Percentiles rank a stretch among this genome's conserved stretches.
Evolutionary conservation across 2,797 vertebrate species (phyloP).

Genomic region (Columba guinea): DNA sequence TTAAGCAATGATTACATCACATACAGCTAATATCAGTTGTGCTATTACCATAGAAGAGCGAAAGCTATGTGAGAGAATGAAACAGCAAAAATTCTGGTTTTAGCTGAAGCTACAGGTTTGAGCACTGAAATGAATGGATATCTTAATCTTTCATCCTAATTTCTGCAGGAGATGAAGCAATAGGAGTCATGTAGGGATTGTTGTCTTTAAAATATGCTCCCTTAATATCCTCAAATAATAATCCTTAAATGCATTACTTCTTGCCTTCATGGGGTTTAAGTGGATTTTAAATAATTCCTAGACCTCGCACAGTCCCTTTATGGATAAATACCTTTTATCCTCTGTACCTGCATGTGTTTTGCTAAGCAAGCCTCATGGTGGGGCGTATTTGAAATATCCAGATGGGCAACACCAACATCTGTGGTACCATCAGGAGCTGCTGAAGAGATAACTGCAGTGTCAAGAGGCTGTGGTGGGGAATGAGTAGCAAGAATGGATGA

Average conservation of each 20-base stretch:
- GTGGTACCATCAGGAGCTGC: not conserved
- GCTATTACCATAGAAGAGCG: not conserved
- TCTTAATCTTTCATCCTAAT: not conserved
- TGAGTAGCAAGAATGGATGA: not conserved
- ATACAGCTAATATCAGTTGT: not conserved
- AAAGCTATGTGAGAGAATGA: not conserved
- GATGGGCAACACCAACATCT: not conserved
- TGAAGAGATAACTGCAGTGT: not conserved
- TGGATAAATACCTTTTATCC: slow-evolving; percentile 41
- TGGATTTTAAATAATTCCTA: slow-evolving; percentile 49
- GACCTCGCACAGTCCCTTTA: not conserved
- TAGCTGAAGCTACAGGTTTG: not conserved
- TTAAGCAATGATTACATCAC: not conserved
- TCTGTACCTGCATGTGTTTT: slow-evolving; percentile 6
- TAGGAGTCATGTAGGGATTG: not conserved
- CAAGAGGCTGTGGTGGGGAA: not conserved
- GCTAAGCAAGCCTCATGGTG: not conserved
- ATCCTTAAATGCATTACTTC: slow-evolving; percentile 25
- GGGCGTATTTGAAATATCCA: not conserved
- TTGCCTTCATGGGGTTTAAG: slow-evolving; percentile 31
- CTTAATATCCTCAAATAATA: slow-evolving; percentile 31
- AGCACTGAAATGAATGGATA: not conserved
- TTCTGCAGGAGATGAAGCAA: slow-evolving; percentile 5
- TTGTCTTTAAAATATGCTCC: slow-evolving; percentile 12
- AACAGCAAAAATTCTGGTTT: not conserved